Evolutionary conservation across 2,113 vertebrate species (phyloP).

Genomic region (Oreotrochilus melanogaster): DNA sequence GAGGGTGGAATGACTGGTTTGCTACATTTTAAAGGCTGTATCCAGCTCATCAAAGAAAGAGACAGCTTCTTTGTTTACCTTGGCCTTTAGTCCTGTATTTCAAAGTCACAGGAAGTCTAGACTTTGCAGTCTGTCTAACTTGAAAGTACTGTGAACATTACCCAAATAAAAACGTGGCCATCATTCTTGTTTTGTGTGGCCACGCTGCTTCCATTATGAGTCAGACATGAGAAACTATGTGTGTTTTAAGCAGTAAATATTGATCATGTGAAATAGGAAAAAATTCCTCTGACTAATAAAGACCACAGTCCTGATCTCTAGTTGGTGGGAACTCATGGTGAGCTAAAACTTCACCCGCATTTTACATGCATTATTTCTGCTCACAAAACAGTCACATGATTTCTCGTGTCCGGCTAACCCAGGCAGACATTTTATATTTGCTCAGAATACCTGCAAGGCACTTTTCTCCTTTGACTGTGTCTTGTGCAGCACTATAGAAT

Average conservation of each 20-base stretch:
- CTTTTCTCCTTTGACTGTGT: background rate
- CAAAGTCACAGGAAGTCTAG: background rate
- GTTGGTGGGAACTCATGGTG: background rate
- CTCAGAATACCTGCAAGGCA: background rate
- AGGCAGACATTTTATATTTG: background rate
- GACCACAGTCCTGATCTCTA: background rate
- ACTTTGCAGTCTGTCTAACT: background rate
- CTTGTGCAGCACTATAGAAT: background rate
- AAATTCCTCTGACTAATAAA: background rate
- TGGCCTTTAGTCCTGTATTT: background rate
- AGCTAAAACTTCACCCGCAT: background rate
- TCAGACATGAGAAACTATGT: background rate
- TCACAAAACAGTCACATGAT: background rate
- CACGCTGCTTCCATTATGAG: background rate
- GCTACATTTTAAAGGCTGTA: background rate
- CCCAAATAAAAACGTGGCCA: background rate
- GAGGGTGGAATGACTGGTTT: background rate
- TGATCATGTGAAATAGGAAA: background rate
- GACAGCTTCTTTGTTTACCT: background rate
- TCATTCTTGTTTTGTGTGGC: background rate
- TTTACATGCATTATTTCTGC: background rate
- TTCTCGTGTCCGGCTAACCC: background rate
- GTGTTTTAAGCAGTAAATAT: background rate
- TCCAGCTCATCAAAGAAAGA: slow-evolving; percentile 1
- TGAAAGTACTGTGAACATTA: background rate